Base-by-base conservation (phyloP, 2,113 vertebrate genomes). In the Microcebus murinus region DNA sequence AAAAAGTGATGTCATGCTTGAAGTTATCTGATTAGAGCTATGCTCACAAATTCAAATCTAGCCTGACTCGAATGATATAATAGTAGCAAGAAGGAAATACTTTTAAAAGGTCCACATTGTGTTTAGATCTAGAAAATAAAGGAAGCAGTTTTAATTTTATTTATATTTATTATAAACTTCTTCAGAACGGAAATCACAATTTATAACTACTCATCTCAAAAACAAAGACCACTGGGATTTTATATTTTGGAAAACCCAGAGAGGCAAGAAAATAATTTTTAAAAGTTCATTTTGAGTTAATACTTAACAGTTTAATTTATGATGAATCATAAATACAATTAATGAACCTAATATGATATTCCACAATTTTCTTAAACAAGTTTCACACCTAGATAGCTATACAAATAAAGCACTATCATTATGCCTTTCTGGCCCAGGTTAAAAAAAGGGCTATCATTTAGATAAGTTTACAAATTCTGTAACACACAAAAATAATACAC, bases 271-370 rank as follows among this genome's bases (percentile, higher is more conserved):
- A 93, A 88, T 10, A 95, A 95, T 95, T 82, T 83, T 80, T 15
- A 88, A 91, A 57, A 70, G 79, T 76, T 93, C 31, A 77, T 91
- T 91, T 97, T 70, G 71, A 91, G 87, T 95, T 85, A 57, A 57
- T 31, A 81, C 20, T 91, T 63, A 73, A 48, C 42, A 92, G 90
- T 57, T 94, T 76, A 63, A 80, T 81, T 80, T 96, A 76, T 80
- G 68, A 7, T 79, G 48, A 57, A 57, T 95, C 71, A 95, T 91
- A 95, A 91, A 86, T 95, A 57, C 9, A 50, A n/a, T 91, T 80
- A 91, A 85, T 50, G 57, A 90, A 27, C 39, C 48, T 61, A 27
- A 39, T 68, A 77, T 65, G 85, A 59, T 34, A 50, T 71, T 71
- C 52, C n/a, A 27, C 18, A 57, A 73, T 65, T 95, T 94, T 76